These are phyloP conservation scores for Aegotheles bennettii DNA, from an alignment of 2,113 vertebrate genomes.

Conservation along the genomic window DNA sequence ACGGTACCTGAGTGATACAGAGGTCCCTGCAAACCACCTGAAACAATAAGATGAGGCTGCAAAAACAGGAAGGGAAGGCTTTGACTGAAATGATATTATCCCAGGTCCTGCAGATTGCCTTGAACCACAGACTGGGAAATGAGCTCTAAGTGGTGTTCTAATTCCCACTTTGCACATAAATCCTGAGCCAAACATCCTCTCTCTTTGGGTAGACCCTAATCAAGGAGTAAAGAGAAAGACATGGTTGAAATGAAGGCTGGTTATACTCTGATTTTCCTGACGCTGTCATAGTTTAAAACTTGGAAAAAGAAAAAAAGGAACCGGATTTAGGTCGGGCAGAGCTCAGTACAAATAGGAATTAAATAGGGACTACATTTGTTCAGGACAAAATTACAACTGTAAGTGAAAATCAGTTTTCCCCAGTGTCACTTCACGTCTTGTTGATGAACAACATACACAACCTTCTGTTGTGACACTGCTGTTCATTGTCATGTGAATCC, in stretches of 20 bases:
- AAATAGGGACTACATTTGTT: background rate
- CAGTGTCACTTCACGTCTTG: background rate
- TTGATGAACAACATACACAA: background rate
- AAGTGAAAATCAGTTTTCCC: background rate
- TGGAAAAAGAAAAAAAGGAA: background rate
- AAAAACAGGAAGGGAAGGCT: background rate
- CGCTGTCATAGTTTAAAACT: background rate
- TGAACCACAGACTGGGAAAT: background rate
- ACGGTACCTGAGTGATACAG: fast-evolving
- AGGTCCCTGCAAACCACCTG: background rate
- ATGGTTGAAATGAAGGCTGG: background rate
- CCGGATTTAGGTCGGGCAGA: background rate
- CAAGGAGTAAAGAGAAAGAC: background rate
- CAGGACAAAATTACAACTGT: background rate
- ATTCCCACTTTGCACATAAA: fast-evolving
- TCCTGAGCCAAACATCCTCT: background rate
- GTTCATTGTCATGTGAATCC: background rate
- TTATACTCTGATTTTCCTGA: background rate
- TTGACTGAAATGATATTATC: fast-evolving
- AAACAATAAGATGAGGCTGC: background rate
- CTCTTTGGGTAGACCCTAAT: background rate
- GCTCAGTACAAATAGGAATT: background rate
- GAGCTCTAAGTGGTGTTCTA: background rate
- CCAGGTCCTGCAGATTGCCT: background rate
- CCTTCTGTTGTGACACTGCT: background rate